Conservation (phyloP, 2,113 vertebrate genomes). For the Parotia lawesii region DNA sequence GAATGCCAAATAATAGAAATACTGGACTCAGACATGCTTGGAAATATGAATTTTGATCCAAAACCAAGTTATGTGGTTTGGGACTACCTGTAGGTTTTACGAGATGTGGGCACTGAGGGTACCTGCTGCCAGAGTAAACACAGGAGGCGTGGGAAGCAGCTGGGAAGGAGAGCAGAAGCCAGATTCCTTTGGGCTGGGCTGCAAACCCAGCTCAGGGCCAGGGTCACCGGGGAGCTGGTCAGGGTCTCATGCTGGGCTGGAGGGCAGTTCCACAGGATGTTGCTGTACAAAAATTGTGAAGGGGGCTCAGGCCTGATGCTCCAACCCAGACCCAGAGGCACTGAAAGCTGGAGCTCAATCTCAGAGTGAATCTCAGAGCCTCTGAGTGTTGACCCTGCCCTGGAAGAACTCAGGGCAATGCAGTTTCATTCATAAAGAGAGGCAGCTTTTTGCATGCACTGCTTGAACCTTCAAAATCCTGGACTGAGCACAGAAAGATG, state of each 20-base stretch:
- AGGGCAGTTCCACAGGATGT: not conserved
- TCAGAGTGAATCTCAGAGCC: not conserved
- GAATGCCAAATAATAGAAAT: constrained; percentile 5
- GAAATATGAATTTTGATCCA: not conserved
- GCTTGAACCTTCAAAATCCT: not conserved
- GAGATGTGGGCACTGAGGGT: not conserved
- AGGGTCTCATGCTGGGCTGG: fast-evolving
- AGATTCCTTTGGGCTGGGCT: not conserved
- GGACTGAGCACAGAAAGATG: not conserved
- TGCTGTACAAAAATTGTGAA: not conserved
- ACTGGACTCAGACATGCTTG: not conserved
- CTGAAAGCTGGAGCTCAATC: not conserved
- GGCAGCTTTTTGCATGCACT: not conserved
- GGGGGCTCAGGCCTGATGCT: not conserved
- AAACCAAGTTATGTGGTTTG: not conserved
- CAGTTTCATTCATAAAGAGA: not conserved
- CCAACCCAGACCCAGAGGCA: not conserved
- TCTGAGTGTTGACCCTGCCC: not conserved
- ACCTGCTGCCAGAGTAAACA: not conserved
- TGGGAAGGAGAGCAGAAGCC: not conserved
- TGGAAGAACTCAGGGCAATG: not conserved
- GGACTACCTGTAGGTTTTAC: not conserved
- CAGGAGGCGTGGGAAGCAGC: not conserved
- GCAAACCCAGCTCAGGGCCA: not conserved
- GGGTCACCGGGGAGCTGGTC: fast-evolving